phyloP scores from a whole-genome alignment of 2,113 vertebrate species.

The Hoplias malabaricus region DNA sequence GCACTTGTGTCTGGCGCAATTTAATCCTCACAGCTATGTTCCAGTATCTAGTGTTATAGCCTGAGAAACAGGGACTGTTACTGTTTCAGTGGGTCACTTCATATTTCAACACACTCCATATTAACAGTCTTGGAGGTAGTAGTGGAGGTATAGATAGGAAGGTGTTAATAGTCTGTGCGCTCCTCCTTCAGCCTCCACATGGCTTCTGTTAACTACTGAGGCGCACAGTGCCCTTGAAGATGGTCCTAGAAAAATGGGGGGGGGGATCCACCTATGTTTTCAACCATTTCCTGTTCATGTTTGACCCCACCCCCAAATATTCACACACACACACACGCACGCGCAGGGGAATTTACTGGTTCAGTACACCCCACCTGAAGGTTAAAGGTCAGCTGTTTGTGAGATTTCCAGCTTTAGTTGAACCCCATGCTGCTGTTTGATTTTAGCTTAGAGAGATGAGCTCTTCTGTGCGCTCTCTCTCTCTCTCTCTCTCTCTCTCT shows the following conservation, averaged over 20 bases:
- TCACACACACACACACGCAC: constrained; percentile 34
- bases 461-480: background rate
- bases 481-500: too few relatives aligned
- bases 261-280: background rate
- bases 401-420: constrained; percentile 12
- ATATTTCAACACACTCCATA: too few relatives aligned
- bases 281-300: background rate
- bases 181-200: background rate
- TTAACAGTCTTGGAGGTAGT: too few relatives aligned
- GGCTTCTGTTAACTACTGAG: background rate
- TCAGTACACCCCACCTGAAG: constrained; percentile 8
- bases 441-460: background rate
- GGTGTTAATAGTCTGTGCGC: background rate
- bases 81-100: background rate
- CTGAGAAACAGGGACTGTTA: background rate
- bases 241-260: constrained; percentile 10
- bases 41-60: background rate
- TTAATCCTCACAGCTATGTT: background rate
- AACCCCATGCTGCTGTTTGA: constrained; percentile 9
- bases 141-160: background rate
- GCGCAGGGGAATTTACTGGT: constrained; percentile 13
- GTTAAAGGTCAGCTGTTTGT: constrained; percentile 33
- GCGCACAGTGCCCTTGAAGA: constrained; percentile 39
- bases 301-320: constrained; percentile 9
- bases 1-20: background rate